Evolutionary conservation across 2,113 vertebrate genomes (phyloP).

Genomic region (Corvus moneduloides): DNA sequence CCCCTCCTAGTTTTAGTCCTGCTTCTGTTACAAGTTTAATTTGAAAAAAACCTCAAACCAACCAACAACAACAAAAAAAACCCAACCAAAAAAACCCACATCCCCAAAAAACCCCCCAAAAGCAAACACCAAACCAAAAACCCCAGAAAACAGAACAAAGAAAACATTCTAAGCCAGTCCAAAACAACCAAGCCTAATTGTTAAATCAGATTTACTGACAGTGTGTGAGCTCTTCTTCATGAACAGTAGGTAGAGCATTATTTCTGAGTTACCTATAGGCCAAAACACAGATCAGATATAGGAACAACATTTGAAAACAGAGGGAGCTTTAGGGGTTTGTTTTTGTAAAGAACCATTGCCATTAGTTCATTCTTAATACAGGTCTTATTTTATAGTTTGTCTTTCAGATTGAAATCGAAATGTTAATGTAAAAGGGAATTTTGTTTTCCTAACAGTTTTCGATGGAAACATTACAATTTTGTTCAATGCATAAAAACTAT

Average conservation of each 20-base stretch:
- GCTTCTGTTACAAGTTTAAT: not conserved
- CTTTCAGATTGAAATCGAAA: not conserved
- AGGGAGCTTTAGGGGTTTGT: not conserved
- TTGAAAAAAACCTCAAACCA: not conserved
- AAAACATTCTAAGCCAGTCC: not conserved
- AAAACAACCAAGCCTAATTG: not conserved
- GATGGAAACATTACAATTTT: not conserved
- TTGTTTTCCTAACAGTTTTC: not conserved
- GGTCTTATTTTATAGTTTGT: not conserved
- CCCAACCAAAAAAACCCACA: not conserved
- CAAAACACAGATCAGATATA: not conserved
- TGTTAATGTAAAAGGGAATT: not conserved
- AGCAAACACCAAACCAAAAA: not conserved
- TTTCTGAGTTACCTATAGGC: not conserved
- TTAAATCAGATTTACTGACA: not conserved
- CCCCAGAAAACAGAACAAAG: not conserved
- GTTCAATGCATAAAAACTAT: not conserved
- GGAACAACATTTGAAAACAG: not conserved
- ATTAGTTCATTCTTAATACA: not conserved
- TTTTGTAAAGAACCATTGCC: not conserved
- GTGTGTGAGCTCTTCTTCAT: not conserved
- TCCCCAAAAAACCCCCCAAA: not conserved
- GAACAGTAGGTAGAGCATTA: not conserved
- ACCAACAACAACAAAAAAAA: not conserved
- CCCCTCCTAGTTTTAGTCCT: not conserved